Percentiles rank a stretch among this genome's conserved stretches.
These are phyloP conservation scores for Mystacides longicornis DNA, from an alignment of 2,888 invertebrate genomes.

Conservation along the genomic window DNA sequence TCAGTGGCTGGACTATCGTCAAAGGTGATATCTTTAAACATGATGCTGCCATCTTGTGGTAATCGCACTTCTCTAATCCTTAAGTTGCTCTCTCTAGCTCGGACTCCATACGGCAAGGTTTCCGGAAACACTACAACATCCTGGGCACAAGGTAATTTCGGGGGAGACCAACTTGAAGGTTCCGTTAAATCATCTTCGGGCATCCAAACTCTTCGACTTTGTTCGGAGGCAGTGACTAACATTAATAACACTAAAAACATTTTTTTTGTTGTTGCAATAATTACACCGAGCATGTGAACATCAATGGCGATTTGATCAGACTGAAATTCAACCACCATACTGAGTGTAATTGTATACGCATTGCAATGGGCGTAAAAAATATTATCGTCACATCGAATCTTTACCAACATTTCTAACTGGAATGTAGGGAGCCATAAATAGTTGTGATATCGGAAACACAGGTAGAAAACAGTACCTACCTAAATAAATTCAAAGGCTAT, in stretches of 20 bases:
- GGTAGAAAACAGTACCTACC: too few relatives aligned
- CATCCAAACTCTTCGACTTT: constrained; percentile 1
- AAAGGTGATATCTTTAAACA: constrained; percentile 25
- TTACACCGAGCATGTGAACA: too few relatives aligned
- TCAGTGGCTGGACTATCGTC: not conserved
- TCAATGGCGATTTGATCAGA: too few relatives aligned
- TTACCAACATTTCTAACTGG: too few relatives aligned
- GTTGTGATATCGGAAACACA: too few relatives aligned
- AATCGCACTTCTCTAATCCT: constrained; percentile 7
- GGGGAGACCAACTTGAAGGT: constrained; percentile 5
- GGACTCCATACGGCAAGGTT: not conserved
- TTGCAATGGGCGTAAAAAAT: too few relatives aligned
- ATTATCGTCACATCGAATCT: too few relatives aligned
- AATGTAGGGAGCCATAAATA: too few relatives aligned
- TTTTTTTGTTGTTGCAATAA: too few relatives aligned
- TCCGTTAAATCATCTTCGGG: constrained; percentile 1
- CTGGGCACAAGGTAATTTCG: constrained; percentile 6
- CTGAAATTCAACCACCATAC: too few relatives aligned
- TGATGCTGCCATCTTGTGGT: constrained; percentile 27
- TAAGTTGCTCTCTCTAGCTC: not conserved
- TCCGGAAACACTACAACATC: constrained; percentile 7
- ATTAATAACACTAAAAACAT: not conserved
- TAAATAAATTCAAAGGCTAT: too few relatives aligned
- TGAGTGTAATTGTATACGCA: too few relatives aligned
- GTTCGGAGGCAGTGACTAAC: not conserved